Evolutionary conservation across 2,797 vertebrate species (phyloP).

Genomic region (Ctenochaetus hawaiiensis): DNA sequence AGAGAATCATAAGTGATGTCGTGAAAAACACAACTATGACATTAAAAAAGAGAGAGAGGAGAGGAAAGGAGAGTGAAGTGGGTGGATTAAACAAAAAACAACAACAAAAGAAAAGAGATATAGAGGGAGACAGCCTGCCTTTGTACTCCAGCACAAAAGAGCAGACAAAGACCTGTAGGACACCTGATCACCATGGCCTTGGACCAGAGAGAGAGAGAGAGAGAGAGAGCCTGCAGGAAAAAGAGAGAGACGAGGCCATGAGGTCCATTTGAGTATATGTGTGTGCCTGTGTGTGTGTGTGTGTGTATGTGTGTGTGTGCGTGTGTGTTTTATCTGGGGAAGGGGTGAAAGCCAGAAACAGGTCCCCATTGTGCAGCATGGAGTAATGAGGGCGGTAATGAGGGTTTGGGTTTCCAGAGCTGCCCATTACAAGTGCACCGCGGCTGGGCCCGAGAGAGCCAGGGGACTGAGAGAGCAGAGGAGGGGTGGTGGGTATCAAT

Average conservation of each 20-base stretch:
- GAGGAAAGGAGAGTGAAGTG: constrained; percentile 11
- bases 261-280: constrained; percentile 68
- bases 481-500: constrained; percentile 60
- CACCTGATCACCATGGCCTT: constrained; percentile 74
- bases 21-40: background rate
- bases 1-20: background rate
- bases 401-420: constrained; percentile 80
- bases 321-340: constrained; percentile 57
- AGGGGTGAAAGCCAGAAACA: constrained; percentile 76
- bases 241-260: constrained; percentile 66
- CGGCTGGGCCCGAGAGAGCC: constrained; percentile 56
- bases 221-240: constrained; percentile 57
- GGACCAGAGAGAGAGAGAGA: constrained; percentile 55
- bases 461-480: constrained; percentile 44
- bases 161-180: constrained; percentile 73
- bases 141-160: constrained; percentile 76
- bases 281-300: constrained; percentile 59
- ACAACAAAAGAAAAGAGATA: constrained; percentile 47
- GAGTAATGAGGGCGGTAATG: constrained; percentile 83
- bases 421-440: constrained; percentile 72
- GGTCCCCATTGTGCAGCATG: constrained; percentile 75
- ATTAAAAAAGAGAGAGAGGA: background rate
- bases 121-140: constrained; percentile 61
- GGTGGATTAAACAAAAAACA: constrained; percentile 19
- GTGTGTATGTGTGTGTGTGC: constrained; percentile 53